A percentile compares a stretch with the other conserved stretches of the same genome.
phyloP scores from a whole-genome alignment of 2,888 invertebrate species.

The Sinohyriopsis cumingii region DNA sequence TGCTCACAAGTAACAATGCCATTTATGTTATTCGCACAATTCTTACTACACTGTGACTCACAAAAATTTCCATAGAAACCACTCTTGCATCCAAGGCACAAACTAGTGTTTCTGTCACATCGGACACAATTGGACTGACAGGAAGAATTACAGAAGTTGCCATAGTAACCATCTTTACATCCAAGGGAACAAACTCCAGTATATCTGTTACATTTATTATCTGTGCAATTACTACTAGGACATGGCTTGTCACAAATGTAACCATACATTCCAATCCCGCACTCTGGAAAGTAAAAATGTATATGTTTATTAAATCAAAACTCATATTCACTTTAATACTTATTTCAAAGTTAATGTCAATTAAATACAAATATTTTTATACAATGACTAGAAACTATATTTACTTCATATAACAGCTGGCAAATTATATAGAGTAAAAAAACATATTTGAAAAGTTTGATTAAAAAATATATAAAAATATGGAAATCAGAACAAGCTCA shows the following conservation, averaged over 20 bases:
- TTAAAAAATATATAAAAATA: too few species aligned
- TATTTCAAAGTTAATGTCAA: too few species aligned
- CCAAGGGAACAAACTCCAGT: neutral
- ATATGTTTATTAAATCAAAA: too few species aligned
- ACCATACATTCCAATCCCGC: neutral
- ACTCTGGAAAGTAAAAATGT: too few species aligned
- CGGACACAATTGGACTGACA: constrained; percentile 7
- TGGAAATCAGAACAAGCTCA: too few species aligned
- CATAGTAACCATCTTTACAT: neutral
- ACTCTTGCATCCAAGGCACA: constrained; percentile 12
- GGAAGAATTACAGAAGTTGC: neutral
- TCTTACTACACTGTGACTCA: constrained; percentile 14
- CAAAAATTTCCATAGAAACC: constrained; percentile 18
- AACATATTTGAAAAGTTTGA: too few species aligned
- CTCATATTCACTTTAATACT: too few species aligned
- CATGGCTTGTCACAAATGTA: neutral
- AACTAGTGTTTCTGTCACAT: constrained; percentile 14
- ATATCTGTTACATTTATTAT: neutral
- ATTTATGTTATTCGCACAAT: constrained; percentile 2
- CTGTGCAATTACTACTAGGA: constrained; percentile 6
- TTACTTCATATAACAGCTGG: too few species aligned
- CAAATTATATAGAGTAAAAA: too few species aligned
- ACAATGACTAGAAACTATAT: too few species aligned
- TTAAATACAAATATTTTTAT: too few species aligned
- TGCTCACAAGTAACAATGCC: too few species aligned